These are phyloP conservation scores for Drosophila subsilvestris DNA, from an alignment of 2,888 invertebrate species.

Conservation along the genomic window DNA sequence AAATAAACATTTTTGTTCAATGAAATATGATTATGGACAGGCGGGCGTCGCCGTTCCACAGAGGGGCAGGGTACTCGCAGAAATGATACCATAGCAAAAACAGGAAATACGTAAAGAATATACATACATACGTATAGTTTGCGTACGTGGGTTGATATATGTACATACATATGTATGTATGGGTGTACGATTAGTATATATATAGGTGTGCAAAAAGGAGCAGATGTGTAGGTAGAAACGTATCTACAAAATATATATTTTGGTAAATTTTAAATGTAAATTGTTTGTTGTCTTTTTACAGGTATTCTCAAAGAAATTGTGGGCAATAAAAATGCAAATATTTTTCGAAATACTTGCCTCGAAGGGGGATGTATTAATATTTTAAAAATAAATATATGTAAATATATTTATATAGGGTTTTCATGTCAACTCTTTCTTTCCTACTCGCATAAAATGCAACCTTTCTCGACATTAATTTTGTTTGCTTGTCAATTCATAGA, in stretches of 20 bases:
- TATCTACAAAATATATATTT: not conserved
- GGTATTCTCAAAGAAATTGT: too few relatives aligned
- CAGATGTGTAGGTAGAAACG: too few relatives aligned
- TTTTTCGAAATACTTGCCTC: too few relatives aligned
- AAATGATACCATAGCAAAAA: not conserved
- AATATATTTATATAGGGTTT: too few relatives aligned
- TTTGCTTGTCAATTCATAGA: not conserved
- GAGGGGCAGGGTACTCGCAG: not conserved
- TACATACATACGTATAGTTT: not conserved
- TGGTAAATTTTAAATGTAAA: not conserved
- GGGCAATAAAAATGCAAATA: too few relatives aligned
- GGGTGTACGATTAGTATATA: not conserved
- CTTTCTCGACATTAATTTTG: not conserved
- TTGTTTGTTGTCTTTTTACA: not conserved
- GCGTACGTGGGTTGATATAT: not conserved
- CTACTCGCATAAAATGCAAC: not conserved
- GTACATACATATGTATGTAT: too few relatives aligned
- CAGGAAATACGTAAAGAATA: conserved; percentile 5
- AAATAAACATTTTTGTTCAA: conserved; percentile 17
- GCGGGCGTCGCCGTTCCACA: conserved; percentile 1
- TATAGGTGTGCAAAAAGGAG: too few relatives aligned
- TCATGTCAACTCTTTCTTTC: too few relatives aligned
- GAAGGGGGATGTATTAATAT: too few relatives aligned
- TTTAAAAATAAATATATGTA: too few relatives aligned
- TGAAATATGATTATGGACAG: conserved; percentile 44